Evolutionary conservation across 2,113 vertebrate genomes (phyloP), one percentile per base, ranked within the genome.

Genomic region (Acrocephalus arundinaceus): DNA sequence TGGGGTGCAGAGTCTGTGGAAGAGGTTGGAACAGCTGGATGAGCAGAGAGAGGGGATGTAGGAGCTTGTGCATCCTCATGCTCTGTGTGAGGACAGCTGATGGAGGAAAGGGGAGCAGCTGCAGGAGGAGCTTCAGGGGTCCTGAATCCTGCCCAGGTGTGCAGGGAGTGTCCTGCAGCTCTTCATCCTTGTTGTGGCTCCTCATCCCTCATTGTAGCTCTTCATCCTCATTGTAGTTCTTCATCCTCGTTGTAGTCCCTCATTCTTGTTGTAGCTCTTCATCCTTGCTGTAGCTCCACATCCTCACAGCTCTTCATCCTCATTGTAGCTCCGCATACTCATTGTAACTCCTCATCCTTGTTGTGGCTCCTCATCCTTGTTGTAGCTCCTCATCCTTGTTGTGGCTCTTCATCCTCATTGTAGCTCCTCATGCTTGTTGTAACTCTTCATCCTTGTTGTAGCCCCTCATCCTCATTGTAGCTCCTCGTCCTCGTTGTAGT

Each of bases 401-500:
- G 61, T 30, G 30, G 10, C 31, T n/a, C 39, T 0, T 73, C 23
- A 27, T 54, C 20, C 22, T 77, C 0, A 0, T 0, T 45, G 61
- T 30, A 33, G 10, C 31, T n/a, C 39, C 0, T 73, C 23, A 27
- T 73, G 31, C 52, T 73, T 4, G 0, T 5, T 43, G 12, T 15
- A 13, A 23, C 31, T 45, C 52, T 0, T 57, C 52, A 15, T 15
- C 28, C 25, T 65, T 14, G 0, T 31, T 31, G 20, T 45, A 33
- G 10, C 21, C 45, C 17, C n/a, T 46, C 51, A 19, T 31, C 63
- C n/a, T 46, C 28, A 1, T 2, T 24, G 24, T 7, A 31, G 28
- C 17, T 35, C 62, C 1, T 48, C 33, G 5, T 74, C 12, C 31
- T 67, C 6, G 1, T 13, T 30, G 23, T 6, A 45, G 31, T 15